Percentiles rank a stretch among this genome's conserved stretches.
Conservation (phyloP, 2,797 vertebrate species). For the Lemur catta region DNA sequence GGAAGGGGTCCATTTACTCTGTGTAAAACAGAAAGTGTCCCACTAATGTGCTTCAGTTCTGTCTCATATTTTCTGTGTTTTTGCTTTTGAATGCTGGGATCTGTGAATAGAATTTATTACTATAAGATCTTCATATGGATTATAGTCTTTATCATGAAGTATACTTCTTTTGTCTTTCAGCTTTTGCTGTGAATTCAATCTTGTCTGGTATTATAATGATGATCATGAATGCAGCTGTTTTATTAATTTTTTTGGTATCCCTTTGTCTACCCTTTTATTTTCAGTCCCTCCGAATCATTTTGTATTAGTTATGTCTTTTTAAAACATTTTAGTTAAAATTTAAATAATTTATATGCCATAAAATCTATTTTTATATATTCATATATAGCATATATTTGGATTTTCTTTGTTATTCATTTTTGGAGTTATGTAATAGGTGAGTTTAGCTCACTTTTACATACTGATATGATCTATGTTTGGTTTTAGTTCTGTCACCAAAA, state of each 20-base stretch:
- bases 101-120: not conserved
- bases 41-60: not conserved
- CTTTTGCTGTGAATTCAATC: not conserved
- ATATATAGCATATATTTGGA: not conserved
- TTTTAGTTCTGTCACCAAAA: constrained; percentile 47
- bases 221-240: not conserved
- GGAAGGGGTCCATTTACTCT: not conserved
- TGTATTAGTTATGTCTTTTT: not conserved
- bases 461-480: not conserved
- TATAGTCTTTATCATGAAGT: not conserved
- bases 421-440: not conserved
- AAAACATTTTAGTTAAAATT: not conserved
- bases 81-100: not conserved
- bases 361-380: constrained; percentile 1
- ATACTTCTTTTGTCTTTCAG: not conserved
- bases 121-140: not conserved
- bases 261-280: not conserved
- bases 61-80: not conserved
- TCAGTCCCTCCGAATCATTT: not conserved
- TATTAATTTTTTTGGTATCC: not conserved
- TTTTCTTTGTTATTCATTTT: not conserved
- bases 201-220: not conserved
- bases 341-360: not conserved
- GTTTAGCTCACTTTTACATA: not conserved
- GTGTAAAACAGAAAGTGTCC: not conserved